phyloP scores from a whole-genome alignment of 2,888 invertebrate species.

The Lepidochrysops patricia region DNA sequence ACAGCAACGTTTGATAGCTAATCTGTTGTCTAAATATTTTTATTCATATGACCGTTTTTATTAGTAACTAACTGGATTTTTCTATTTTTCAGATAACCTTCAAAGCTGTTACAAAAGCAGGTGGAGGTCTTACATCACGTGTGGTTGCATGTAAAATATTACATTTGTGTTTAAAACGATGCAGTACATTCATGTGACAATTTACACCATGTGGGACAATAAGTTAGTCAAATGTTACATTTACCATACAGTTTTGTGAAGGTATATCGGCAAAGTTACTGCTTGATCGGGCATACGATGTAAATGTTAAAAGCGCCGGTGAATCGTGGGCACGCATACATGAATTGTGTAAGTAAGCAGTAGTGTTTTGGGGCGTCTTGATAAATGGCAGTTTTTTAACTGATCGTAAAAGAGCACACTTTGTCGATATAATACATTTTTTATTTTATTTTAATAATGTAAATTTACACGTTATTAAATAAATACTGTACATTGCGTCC shows the following conservation, averaged over 20 bases:
- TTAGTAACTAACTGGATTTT: neutral
- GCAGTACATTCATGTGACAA: neutral
- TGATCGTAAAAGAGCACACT: no score
- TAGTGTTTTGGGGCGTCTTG: no score
- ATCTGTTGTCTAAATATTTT: no score
- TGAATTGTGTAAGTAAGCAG: no score
- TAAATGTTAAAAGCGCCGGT: no score
- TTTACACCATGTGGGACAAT: neutral
- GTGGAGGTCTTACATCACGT: conserved; percentile 9
- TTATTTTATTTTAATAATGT: neutral
- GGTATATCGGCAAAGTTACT: no score
- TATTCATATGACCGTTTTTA: no score
- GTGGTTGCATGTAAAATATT: conserved; percentile 13
- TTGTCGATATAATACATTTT: neutral
- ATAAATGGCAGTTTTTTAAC: no score
- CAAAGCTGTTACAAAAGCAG: neutral
- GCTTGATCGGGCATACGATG: no score
- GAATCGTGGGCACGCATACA: no score
- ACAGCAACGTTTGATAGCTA: no score
- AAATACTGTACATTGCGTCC: conserved; percentile 2
- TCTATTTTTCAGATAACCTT: conserved; percentile 15
- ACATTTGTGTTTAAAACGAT: conserved; percentile 8
- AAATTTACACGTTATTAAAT: neutral
- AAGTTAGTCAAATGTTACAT: neutral
- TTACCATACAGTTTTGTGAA: neutral